phyloP scores from a whole-genome alignment of 2,797 vertebrate species.

The Gallinago stenura region DNA sequence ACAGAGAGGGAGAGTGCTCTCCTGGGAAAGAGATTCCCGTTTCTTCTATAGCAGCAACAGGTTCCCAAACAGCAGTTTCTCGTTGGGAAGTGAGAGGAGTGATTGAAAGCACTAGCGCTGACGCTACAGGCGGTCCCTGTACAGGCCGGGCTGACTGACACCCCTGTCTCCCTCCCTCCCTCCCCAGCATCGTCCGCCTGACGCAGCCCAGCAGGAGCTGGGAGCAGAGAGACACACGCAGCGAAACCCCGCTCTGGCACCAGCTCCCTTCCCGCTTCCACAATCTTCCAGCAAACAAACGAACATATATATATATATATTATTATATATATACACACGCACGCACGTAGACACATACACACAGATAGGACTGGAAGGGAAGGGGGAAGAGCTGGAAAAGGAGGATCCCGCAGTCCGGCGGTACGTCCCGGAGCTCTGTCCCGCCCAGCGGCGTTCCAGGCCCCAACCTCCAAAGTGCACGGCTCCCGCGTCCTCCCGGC shows the following conservation, averaged over 20 bases:
- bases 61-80: constrained; percentile 52
- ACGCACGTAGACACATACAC: constrained; percentile 6
- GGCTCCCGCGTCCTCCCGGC: constrained; percentile 17
- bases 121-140: neutral
- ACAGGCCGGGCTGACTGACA: neutral
- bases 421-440: constrained; percentile 53
- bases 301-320: constrained; percentile 25
- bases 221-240: neutral
- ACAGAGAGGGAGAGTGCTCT: constrained; percentile 29
- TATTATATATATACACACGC: constrained; percentile 9
- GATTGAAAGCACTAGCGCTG: constrained; percentile 39
- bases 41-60: constrained; percentile 73
- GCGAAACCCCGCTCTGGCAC: neutral
- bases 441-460: constrained; percentile 22
- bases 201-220: neutral
- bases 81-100: constrained; percentile 46
- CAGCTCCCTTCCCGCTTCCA: constrained; percentile 40
- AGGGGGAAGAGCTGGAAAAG: constrained; percentile 17
- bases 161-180: neutral
- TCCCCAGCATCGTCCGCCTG: neutral
- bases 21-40: constrained; percentile 50
- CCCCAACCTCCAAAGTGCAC: constrained; percentile 51
- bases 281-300: constrained; percentile 49
- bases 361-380: constrained; percentile 40
- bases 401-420: constrained; percentile 58